Base-by-base conservation (phyloP, 1,140 invertebrate genomes). In the Dreissena rostriformis region DNA sequence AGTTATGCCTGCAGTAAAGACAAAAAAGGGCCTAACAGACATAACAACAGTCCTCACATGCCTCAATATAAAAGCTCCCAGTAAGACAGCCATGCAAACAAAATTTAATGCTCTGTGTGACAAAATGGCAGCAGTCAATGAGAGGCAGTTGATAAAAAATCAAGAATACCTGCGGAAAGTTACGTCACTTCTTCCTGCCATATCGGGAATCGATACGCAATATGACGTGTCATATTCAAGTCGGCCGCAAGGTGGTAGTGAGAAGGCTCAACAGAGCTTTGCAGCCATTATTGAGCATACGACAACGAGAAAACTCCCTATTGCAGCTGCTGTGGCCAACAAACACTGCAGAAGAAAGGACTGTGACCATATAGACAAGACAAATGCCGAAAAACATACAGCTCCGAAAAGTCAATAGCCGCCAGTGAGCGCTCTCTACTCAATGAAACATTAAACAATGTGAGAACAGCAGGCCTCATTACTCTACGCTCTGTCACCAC, bases 231-330 rank as follows among this genome's bases (percentile, higher is more conserved):
- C 67, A 14, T 70, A 49, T 39, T 39, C 67, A 17, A 19, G 67
- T 11, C 22, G 24, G 51, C 67, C 26, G 11, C 24, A 24, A 14
- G 29, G 67, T 29, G 26, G 67, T 22, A 49, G 19, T 49, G 67
- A 70, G 29, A 14, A 17, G 19, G 24, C 67, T 49, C 67, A 70
- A 39, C 67, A 70, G 24, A 70, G 67, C 22, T 28, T 70, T 39
- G 26, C 17, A 29, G 67, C 24, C 22, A 49, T 24, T 17, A 70
- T 70, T 15, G 67, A 70, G 8, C 67, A 29, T 29, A 22, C 24
- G n/a, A 70, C 67, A 28, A 29, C 7, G 15, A 70, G 29, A 70
- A 19, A 17, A 1, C 67, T 70, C 8, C 29, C 29, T 39, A 28
- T 70, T 19, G 67, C 67, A 29, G 19, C 24, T 10, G 24, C 67